Percentiles rank a stretch among this genome's conserved stretches.
These are phyloP conservation scores for Drosophila robusta DNA, from an alignment of 2,888 invertebrate species.

Conservation along the genomic window DNA sequence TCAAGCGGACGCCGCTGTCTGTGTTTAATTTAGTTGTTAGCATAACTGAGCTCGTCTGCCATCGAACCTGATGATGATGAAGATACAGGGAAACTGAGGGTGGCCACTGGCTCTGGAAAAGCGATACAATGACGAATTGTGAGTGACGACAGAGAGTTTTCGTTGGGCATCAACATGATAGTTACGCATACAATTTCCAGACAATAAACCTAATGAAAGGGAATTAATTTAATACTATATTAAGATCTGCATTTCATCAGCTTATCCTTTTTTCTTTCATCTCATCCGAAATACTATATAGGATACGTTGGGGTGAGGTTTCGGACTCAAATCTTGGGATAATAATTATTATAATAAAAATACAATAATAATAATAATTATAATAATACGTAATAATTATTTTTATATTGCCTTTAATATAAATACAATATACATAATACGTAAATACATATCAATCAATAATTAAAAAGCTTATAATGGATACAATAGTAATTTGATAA, in stretches of 20 bases:
- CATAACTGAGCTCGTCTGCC: constrained; percentile 22
- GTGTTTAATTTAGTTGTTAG: constrained; percentile 28
- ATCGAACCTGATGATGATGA: neutral
- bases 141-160: neutral
- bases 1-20: constrained; percentile 28
- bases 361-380: neutral
- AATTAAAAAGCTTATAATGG: no score
- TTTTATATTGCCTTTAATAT: no score
- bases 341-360: no score
- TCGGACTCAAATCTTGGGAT: no score
- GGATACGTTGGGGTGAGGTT: no score
- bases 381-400: neutral
- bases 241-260: neutral
- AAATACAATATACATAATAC: no score
- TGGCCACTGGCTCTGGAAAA: neutral
- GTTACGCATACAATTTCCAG: constrained; percentile 2
- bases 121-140: constrained; percentile 5
- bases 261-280: no score
- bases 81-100: neutral
- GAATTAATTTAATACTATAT: neutral
- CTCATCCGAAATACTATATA: neutral
- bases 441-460: no score
- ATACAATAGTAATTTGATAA: no score
- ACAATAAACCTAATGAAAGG: neutral
- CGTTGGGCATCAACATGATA: neutral